Base-by-base conservation (phyloP, 64 coral and sea anemone genomes). In the Exaiptasia diaphana region DNA sequence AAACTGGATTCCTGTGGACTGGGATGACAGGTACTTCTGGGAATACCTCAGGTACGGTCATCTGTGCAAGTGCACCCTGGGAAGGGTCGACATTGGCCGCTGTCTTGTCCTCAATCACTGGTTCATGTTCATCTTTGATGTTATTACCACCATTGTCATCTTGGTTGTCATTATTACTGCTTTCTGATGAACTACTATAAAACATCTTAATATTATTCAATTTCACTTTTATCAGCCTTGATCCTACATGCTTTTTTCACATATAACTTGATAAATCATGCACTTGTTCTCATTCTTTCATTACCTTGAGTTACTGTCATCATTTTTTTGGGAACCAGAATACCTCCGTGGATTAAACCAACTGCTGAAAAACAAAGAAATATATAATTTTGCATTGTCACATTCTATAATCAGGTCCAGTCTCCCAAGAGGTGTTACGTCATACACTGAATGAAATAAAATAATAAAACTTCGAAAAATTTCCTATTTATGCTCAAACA, bases 1-100 rank as follows among this genome's bases (percentile, higher is more conserved):
- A 99, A 5, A 99, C 95, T 30, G 95, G 95, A 39, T 99, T 99
- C 45, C 95, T 79, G 29, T 99, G 95, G 70, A 99, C 90, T 61
- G 89, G 90, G 30, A 99, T 68, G 5, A 99, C 31, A 46, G 95
- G 95, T 28, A 99, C 95, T 52, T 92, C 82, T 23, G 95, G 95
- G 29, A 99, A 99, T 17, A 99, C 89, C 35, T 99, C 95, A 15
- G 95, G 95, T 0, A 99, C 90, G 14, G 83, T 48, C 2, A 99
- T 89, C 44, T 92, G 95, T 4, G 89, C 80, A 0, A 99, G 46
- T 15, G 76, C 85, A 33, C 90, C 90, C 37, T 85, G 73, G 0
- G 78, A 36, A 24, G 89, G 89, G 50, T 93, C 89, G 26, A 55
- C 20, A n/a, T 78, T 68, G 1, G 53, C 53, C 12, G 80, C 95